Conservation (phyloP, 2,888 invertebrate genomes). For the Deilephila porcellus region DNA sequence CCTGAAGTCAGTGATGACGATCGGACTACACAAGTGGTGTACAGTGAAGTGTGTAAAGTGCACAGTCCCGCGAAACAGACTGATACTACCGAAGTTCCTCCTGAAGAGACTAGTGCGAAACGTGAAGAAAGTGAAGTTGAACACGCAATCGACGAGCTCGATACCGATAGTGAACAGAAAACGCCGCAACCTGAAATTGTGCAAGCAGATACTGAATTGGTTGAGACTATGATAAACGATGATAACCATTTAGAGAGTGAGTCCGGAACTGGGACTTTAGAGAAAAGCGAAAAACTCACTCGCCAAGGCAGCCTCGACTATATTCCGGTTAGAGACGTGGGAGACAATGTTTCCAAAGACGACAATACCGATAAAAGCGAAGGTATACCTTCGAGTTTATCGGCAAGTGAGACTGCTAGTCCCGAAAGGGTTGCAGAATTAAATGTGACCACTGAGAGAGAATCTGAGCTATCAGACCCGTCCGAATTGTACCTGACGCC, state of each 20-base stretch:
- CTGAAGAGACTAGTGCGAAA: conserved; percentile 67
- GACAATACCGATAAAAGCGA: conserved; percentile 80
- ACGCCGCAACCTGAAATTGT: conserved; percentile 46
- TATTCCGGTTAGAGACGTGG: conserved; percentile 80
- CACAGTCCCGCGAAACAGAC: conserved; percentile 79
- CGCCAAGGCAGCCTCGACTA: conserved; percentile 79
- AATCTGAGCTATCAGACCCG: conserved; percentile 87
- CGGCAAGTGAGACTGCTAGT: conserved; percentile 78
- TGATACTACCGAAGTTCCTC: conserved; percentile 55
- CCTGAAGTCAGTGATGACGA: conserved; percentile 47
- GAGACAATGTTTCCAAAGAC: conserved; percentile 70
- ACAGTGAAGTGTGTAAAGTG: conserved; percentile 87
- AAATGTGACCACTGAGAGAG: conserved; percentile 77
- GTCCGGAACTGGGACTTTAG: conserved; percentile 71
- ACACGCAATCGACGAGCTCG: conserved; percentile 64
- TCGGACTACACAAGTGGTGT: conserved; percentile 75
- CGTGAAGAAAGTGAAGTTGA: conserved; percentile 61
- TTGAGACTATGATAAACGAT: conserved; percentile 66
- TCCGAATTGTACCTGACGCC: conserved; percentile 89
- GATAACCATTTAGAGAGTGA: conserved; percentile 70
- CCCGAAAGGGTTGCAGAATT: conserved; percentile 75
- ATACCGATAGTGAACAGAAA: conserved; percentile 48
- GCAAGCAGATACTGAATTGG: conserved; percentile 58
- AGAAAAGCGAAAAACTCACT: conserved; percentile 69
- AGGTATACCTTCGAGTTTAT: conserved; percentile 79